Evolutionary conservation across 2,888 invertebrate species (phyloP).

Genomic region (Lepidonotus clava): DNA sequence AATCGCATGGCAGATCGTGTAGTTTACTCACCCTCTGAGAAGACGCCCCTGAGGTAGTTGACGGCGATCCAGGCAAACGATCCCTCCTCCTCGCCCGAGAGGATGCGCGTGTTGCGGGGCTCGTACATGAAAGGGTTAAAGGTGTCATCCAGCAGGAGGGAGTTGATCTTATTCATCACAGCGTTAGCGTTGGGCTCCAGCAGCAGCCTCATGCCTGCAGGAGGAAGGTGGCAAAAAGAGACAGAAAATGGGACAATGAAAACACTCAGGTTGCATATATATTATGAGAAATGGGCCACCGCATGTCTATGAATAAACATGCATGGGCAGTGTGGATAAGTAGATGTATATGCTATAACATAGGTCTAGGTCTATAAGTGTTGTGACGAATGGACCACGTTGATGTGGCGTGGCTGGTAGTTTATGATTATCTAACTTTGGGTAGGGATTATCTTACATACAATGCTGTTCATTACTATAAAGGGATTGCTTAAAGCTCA

Average conservation of each 20-base stretch:
- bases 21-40: conserved; percentile 38
- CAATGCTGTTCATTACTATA: too few species aligned
- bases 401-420: too few species aligned
- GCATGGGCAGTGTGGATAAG: too few species aligned
- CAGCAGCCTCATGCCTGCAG: conserved; percentile 80
- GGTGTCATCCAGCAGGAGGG: conserved; percentile 63
- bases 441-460: too few species aligned
- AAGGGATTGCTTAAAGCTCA: too few species aligned
- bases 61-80: conserved; percentile 83
- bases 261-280: not conserved
- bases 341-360: too few species aligned
- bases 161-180: conserved; percentile 67
- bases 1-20: too few species aligned
- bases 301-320: not conserved
- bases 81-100: conserved; percentile 83
- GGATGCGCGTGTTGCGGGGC: conserved; percentile 79
- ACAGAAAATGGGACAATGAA: too few species aligned
- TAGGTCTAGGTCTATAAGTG: too few species aligned
- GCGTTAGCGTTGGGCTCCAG: conserved; percentile 67
- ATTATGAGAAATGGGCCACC: not conserved
- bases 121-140: conserved; percentile 77
- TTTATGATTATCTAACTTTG: too few species aligned
- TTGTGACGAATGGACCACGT: too few species aligned
- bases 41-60: conserved; percentile 78
- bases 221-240: not conserved